phyloP scores from a whole-genome alignment of 2,113 vertebrate species.

The Tor tambroides region DNA sequence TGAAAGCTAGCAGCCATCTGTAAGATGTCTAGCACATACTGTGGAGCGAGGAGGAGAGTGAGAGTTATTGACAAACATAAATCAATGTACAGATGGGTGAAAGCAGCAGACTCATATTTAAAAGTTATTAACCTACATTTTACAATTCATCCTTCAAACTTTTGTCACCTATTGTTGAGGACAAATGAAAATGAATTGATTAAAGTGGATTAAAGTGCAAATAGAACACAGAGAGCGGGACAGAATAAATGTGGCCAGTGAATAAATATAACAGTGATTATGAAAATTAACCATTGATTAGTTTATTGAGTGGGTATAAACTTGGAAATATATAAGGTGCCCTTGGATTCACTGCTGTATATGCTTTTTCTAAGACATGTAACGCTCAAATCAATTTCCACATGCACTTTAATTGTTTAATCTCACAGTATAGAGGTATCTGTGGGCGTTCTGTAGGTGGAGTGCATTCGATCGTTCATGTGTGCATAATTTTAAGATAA shows the following conservation, averaged over 20 bases:
- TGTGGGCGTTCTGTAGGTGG: too few species aligned
- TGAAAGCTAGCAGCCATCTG: not conserved
- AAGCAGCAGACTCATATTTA: not conserved
- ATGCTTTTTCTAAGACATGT: too few species aligned
- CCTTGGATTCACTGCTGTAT: too few species aligned
- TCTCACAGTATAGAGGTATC: too few species aligned
- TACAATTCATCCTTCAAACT: slow-evolving; percentile 5
- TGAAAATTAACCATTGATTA: too few species aligned
- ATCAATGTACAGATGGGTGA: not conserved
- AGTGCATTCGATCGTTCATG: too few species aligned
- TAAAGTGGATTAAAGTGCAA: not conserved
- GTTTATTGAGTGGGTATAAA: too few species aligned
- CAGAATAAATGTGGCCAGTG: not conserved
- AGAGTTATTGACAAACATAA: not conserved
- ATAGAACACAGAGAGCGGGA: not conserved
- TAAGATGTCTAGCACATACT: not conserved
- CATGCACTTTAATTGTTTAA: too few species aligned
- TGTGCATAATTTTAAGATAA: too few species aligned
- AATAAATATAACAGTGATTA: too few species aligned
- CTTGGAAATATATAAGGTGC: too few species aligned
- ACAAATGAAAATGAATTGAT: not conserved
- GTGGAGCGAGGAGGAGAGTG: not conserved
- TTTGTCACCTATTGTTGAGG: not conserved
- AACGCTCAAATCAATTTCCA: too few species aligned
- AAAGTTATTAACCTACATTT: not conserved